Percentiles rank a stretch among this genome's conserved stretches.
Evolutionary conservation across 2,888 invertebrate species (phyloP).

Genomic region (Carabus problematicus): DNA sequence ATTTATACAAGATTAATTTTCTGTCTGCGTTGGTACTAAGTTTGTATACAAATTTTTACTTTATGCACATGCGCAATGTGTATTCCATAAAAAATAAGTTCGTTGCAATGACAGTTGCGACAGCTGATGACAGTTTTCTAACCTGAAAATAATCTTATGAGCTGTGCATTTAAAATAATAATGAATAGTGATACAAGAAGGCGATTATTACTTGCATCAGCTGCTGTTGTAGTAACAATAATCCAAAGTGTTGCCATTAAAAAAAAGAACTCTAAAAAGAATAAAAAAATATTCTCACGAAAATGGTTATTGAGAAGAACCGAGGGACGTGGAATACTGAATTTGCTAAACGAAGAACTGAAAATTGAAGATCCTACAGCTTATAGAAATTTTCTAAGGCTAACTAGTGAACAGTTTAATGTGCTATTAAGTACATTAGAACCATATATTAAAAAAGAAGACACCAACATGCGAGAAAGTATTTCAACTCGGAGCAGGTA

Average conservation of each 20-base stretch:
- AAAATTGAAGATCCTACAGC: conserved; percentile 23
- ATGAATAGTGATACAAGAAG: conserved; percentile 16
- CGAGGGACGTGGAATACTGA: conserved; percentile 32
- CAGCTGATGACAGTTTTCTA: neutral
- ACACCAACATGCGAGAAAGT: too few species aligned
- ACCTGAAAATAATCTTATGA: conserved; percentile 4
- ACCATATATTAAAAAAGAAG: too few species aligned
- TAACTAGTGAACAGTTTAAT: too few species aligned
- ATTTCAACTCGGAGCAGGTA: too few species aligned
- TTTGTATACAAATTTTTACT: too few species aligned
- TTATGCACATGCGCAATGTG: conserved; percentile 20
- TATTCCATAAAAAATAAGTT: too few species aligned
- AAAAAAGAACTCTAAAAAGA: conserved; percentile 17
- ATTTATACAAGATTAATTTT: conserved; percentile 16
- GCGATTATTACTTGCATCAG: conserved; percentile 3
- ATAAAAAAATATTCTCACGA: conserved; percentile 37
- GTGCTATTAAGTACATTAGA: too few species aligned
- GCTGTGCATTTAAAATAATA: conserved; percentile 1
- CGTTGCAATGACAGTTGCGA: conserved; percentile 1
- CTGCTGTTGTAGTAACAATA: conserved; percentile 12
- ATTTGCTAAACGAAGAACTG: conserved; percentile 39
- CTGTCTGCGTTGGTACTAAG: too few species aligned
- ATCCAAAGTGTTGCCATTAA: conserved; percentile 12
- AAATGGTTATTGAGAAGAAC: conserved; percentile 31
- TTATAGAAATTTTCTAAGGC: too few species aligned